phyloP scores from a whole-genome alignment of 2,113 vertebrate genomes.

The Gobiocypris rarus region DNA sequence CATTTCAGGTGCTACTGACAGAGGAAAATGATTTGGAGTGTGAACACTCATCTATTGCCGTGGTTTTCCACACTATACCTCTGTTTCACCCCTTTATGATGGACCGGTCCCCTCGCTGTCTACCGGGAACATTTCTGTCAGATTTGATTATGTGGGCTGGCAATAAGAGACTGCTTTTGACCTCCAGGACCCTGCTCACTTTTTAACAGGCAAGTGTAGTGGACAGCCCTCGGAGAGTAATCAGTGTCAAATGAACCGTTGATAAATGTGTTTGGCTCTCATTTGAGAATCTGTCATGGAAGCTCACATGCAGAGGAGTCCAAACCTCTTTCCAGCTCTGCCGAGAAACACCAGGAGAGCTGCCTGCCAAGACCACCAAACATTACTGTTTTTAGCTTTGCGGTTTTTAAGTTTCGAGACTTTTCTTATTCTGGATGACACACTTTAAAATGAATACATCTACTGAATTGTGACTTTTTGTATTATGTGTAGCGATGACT shows the following conservation, averaged over 20 bases:
- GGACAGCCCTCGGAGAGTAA: conserved; percentile 58
- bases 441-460: neutral
- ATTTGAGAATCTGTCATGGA: conserved; percentile 53
- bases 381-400: conserved; percentile 27
- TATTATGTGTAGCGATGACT: neutral
- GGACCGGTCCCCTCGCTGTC: conserved; percentile 42
- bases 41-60: conserved; percentile 47
- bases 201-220: conserved; percentile 54
- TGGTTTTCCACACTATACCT: conserved; percentile 21
- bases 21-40: conserved; percentile 53
- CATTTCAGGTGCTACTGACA: conserved; percentile 44
- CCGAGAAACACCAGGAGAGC: conserved; percentile 21
- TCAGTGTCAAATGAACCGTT: conserved; percentile 56
- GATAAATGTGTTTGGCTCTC: conserved; percentile 59
- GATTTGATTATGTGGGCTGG: conserved; percentile 61
- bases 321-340: conserved; percentile 33
- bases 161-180: conserved; percentile 56
- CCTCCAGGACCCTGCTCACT: conserved; percentile 56
- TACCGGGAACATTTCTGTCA: conserved; percentile 52
- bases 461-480: neutral
- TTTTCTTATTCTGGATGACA: neutral
- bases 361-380: conserved; percentile 33
- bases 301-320: conserved; percentile 28
- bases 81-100: conserved; percentile 37
- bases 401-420: neutral